These are phyloP conservation scores for Euura lappo DNA, from an alignment of 1,140 invertebrate species.

Conservation along the genomic window DNA sequence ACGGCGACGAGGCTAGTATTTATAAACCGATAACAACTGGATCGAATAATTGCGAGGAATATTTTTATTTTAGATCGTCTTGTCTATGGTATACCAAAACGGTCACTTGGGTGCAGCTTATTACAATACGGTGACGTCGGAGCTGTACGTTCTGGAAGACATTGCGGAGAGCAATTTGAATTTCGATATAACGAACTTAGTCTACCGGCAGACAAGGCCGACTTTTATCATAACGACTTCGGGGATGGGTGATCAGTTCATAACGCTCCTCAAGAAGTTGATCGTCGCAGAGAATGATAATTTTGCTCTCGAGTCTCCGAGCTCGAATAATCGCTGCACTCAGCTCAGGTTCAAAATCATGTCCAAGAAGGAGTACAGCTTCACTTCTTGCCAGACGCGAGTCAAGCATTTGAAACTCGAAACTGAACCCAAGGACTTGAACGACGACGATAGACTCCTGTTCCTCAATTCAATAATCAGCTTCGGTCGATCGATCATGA, in stretches of 20 bases:
- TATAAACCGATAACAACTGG: no score
- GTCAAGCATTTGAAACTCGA: slow-evolving; percentile 67
- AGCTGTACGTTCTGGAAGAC: slow-evolving; percentile 59
- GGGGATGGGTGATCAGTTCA: slow-evolving; percentile 57
- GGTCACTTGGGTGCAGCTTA: slow-evolving; percentile 71
- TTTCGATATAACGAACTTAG: slow-evolving; percentile 58
- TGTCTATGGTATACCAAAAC: slow-evolving; percentile 23
- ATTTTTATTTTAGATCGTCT: neutral
- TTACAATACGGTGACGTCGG: slow-evolving; percentile 70
- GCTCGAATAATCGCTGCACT: slow-evolving; percentile 28
- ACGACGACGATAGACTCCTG: slow-evolving; percentile 65
- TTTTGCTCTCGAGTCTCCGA: slow-evolving; percentile 36
- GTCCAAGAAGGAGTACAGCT: slow-evolving; percentile 65
- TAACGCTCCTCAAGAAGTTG: slow-evolving; percentile 53
- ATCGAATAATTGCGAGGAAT: no score
- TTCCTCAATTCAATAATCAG: slow-evolving; percentile 75
- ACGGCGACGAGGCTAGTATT: neutral
- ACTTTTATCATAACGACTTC: slow-evolving; percentile 63
- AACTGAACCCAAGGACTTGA: slow-evolving; percentile 63
- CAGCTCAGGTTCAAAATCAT: slow-evolving; percentile 60
- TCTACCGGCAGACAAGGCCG: slow-evolving; percentile 71
- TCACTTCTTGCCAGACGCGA: slow-evolving; percentile 50
- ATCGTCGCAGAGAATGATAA: slow-evolving; percentile 36
- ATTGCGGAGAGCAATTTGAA: slow-evolving; percentile 42
- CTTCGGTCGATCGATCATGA: slow-evolving; percentile 68